A percentile compares a stretch with the other conserved stretches of the same genome.
These are phyloP conservation scores for Urocitellus parryii DNA, from an alignment of 2,113 vertebrate genomes.

Conservation along the genomic window DNA sequence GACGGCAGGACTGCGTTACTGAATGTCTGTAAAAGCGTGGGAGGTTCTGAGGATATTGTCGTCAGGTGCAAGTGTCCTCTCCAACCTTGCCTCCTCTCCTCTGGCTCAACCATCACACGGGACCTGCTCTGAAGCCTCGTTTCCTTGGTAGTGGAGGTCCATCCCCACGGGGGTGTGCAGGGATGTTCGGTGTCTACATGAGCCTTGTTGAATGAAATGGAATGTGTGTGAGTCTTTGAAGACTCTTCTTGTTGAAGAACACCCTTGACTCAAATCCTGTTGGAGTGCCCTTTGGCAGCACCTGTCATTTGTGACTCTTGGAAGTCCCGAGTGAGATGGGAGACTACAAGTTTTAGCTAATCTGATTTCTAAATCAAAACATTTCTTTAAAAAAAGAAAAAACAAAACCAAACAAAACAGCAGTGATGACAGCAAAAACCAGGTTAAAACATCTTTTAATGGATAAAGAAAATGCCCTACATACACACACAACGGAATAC, in stretches of 20 bases:
- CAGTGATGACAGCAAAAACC: background rate
- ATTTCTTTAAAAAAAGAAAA: background rate
- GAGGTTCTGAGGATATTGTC: background rate
- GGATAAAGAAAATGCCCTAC: background rate
- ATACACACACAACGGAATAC: background rate
- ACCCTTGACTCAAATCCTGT: too few relatives aligned
- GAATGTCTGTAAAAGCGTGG: background rate
- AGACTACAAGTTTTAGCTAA: background rate
- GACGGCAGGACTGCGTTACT: background rate
- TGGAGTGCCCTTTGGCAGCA: background rate
- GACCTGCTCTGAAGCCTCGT: background rate
- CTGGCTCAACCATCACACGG: background rate
- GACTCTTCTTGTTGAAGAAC: background rate
- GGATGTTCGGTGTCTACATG: background rate
- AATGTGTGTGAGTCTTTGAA: background rate
- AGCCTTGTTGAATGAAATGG: background rate
- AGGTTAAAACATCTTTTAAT: background rate
- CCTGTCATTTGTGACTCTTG: background rate
- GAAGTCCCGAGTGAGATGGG: background rate
- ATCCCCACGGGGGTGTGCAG: too few relatives aligned
- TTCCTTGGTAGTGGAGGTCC: rapidly evolving
- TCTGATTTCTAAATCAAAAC: background rate
- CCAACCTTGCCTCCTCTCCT: background rate
- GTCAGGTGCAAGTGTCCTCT: background rate
- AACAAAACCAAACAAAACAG: background rate